Conservation (phyloP, 2,888 invertebrate genomes). For the Lithophane ornitopus region DNA sequence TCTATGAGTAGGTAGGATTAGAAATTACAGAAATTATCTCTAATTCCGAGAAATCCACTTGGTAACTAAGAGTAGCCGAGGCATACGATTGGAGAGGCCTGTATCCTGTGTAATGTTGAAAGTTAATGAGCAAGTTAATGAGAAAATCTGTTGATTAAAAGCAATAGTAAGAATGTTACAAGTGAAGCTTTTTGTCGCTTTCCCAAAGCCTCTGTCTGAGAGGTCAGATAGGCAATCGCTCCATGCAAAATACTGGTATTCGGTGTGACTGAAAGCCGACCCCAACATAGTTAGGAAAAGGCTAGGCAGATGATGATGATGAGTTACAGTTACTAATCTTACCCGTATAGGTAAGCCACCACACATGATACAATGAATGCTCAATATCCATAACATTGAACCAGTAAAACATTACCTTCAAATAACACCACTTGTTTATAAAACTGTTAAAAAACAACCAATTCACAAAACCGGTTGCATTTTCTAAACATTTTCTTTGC, state of each 20-base stretch:
- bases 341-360: slow-evolving; percentile 24
- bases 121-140: too few species aligned
- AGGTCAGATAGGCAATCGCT: too few species aligned
- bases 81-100: background rate
- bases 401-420: slow-evolving; percentile 41
- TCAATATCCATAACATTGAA: slow-evolving; percentile 34
- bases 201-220: too few species aligned
- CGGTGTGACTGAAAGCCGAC: too few species aligned
- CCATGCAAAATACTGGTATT: too few species aligned
- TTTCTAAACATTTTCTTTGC: slow-evolving; percentile 54
- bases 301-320: too few species aligned
- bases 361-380: slow-evolving; percentile 15
- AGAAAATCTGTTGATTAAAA: background rate
- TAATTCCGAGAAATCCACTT: background rate
- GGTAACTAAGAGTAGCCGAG: background rate
- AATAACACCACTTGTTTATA: slow-evolving; percentile 15
- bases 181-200: slow-evolving; percentile 11
- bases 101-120: too few species aligned
- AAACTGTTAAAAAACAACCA: slow-evolving; percentile 40
- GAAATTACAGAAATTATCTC: background rate
- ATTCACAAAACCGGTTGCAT: slow-evolving; percentile 43
- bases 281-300: too few species aligned
- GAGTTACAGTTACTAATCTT: slow-evolving; percentile 25
- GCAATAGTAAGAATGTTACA: background rate
- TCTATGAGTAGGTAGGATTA: background rate